Conservation (phyloP, 1,140 invertebrate species). For the Mycetomoellerius zeteki region DNA sequence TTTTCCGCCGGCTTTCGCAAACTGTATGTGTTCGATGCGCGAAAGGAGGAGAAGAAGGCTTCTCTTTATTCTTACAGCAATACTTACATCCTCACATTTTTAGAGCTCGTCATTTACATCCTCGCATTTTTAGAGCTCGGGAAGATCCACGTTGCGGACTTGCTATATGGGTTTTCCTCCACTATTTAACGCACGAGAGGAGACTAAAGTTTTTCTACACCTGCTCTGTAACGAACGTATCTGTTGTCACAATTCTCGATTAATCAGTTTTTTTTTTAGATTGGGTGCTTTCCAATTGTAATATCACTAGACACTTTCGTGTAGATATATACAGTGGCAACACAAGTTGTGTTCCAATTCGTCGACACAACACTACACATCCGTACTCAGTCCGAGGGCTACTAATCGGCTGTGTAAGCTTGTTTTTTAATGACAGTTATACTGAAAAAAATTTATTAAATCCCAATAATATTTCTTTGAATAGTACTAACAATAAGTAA, state of each 20-base stretch:
- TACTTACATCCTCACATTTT: not conserved
- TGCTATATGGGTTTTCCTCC: not conserved
- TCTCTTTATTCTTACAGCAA: not conserved
- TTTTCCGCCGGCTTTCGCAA: constrained; percentile 62
- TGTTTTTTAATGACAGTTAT: no score
- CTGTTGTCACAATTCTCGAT: not conserved
- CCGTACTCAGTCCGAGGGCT: no score
- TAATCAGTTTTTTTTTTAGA: not conserved
- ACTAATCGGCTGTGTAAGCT: no score
- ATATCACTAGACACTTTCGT: no score
- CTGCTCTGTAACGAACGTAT: not conserved
- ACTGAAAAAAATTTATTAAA: no score
- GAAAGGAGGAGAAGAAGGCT: not conserved
- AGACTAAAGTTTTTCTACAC: not conserved
- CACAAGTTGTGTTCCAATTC: no score
- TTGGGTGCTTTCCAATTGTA: no score
- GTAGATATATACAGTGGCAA: no score
- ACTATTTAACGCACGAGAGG: not conserved
- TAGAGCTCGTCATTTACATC: not conserved
- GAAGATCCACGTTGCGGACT: not conserved
- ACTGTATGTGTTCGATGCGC: not conserved
- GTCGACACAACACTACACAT: no score
- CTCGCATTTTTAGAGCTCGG: not conserved
- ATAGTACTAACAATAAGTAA: no score
- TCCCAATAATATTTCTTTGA: no score